Evolutionary conservation across 1,140 invertebrate species (phyloP).

Genomic region (Conopomorpha cramerella): DNA sequence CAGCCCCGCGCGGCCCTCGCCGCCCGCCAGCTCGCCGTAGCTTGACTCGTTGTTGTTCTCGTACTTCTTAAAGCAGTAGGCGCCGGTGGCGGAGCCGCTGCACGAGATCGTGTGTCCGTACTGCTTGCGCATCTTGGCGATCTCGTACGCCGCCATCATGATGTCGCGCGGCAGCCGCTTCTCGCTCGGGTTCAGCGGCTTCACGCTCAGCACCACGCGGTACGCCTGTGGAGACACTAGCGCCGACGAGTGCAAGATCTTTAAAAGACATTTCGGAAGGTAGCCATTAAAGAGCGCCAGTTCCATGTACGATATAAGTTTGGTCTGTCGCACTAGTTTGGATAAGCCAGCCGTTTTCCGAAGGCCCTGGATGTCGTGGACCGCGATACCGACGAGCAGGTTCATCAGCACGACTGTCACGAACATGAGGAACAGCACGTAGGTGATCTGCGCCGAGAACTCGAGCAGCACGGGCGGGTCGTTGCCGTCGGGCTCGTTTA

Average conservation of each 20-base stretch:
- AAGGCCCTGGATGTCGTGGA: slow-evolving; percentile 78
- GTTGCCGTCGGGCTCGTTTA: slow-evolving; percentile 67
- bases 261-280: slow-evolving; percentile 71
- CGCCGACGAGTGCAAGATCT: slow-evolving; percentile 74
- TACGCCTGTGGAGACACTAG: slow-evolving; percentile 77
- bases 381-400: slow-evolving; percentile 77
- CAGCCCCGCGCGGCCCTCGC: slow-evolving; percentile 49
- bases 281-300: slow-evolving; percentile 71
- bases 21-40: slow-evolving; percentile 55
- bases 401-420: slow-evolving; percentile 85
- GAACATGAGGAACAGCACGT: slow-evolving; percentile 74
- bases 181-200: slow-evolving; percentile 79
- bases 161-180: slow-evolving; percentile 77
- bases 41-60: slow-evolving; percentile 65
- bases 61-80: slow-evolving; percentile 65
- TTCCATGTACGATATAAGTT: slow-evolving; percentile 76
- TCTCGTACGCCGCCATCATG: slow-evolving; percentile 73
- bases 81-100: slow-evolving; percentile 60
- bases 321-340: slow-evolving; percentile 77
- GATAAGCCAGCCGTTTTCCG: slow-evolving; percentile 77
- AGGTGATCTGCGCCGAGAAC: slow-evolving; percentile 74
- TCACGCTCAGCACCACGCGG: slow-evolving; percentile 76
- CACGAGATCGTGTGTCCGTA: slow-evolving; percentile 69
- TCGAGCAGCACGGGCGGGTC: slow-evolving; percentile 66
- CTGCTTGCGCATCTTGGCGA: slow-evolving; percentile 72